phyloP scores from a whole-genome alignment of 2,797 vertebrate genomes.

The Schizopygopsis pylzovi region DNA sequence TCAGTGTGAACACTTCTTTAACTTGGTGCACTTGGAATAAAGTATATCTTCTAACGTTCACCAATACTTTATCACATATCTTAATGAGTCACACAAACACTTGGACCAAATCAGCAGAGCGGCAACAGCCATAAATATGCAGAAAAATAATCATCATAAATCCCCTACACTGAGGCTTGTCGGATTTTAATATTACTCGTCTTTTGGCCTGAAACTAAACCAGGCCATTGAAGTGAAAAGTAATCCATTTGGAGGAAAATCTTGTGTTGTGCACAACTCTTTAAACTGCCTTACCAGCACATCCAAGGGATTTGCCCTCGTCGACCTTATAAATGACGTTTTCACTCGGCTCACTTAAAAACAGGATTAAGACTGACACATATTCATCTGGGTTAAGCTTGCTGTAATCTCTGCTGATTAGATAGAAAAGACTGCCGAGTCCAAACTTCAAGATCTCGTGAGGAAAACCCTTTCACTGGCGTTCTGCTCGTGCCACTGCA shows the following conservation, averaged over 20 bases:
- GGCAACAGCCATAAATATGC: slow-evolving; percentile 12
- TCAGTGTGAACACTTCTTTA: background rate
- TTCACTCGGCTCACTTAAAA: slow-evolving; percentile 40
- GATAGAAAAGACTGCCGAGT: slow-evolving; percentile 42
- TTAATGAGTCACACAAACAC: slow-evolving; percentile 22
- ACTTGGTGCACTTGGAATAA: background rate
- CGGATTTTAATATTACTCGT: slow-evolving; percentile 30
- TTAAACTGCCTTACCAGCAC: slow-evolving; percentile 36
- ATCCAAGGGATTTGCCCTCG: background rate
- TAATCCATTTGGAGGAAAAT: slow-evolving; percentile 47
- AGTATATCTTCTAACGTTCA: background rate
- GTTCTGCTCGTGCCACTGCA: background rate
- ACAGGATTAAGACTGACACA: slow-evolving; percentile 63
- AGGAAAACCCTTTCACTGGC: background rate
- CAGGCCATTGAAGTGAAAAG: slow-evolving; percentile 45
- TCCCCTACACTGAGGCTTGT: slow-evolving; percentile 24
- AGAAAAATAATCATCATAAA: slow-evolving; percentile 40
- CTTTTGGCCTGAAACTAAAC: slow-evolving; percentile 49
- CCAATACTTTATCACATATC: slow-evolving; percentile 11
- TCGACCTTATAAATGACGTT: slow-evolving; percentile 33
- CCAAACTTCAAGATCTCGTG: slow-evolving; percentile 28
- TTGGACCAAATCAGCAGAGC: slow-evolving; percentile 11
- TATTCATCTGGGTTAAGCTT: slow-evolving; percentile 28
- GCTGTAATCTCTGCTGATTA: slow-evolving; percentile 39
- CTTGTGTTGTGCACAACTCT: background rate